A percentile compares a stretch with the other conserved stretches of the same genome.
These are phyloP conservation scores for Orthosia cruda DNA, from an alignment of 2,888 invertebrate species.

Conservation along the genomic window DNA sequence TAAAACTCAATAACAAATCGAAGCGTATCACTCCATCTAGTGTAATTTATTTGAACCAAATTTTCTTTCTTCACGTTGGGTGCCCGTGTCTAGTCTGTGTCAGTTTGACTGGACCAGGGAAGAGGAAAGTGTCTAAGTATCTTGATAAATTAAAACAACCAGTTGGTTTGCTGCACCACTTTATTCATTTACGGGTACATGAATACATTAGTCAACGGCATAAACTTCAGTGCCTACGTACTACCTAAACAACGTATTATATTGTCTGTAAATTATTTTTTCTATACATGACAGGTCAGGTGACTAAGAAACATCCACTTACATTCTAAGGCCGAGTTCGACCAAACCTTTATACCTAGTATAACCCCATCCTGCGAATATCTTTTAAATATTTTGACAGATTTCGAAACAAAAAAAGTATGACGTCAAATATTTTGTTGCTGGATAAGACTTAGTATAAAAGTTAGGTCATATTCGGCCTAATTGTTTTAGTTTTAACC, in stretches of 20 bases:
- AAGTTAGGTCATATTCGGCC: background rate
- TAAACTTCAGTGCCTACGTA: constrained; percentile 91
- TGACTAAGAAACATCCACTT: constrained; percentile 84
- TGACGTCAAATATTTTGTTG: background rate
- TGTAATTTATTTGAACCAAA: no score
- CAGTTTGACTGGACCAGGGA: no score
- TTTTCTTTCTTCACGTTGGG: no score
- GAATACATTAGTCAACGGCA: constrained; percentile 90
- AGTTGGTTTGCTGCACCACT: constrained; percentile 82
- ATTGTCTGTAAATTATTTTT: constrained; percentile 89
- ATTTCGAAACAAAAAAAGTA: background rate
- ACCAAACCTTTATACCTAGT: background rate
- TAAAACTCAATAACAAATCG: no score
- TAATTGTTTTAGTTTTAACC: constrained; percentile 64
- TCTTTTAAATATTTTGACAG: constrained; percentile 15
- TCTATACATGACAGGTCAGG: constrained; percentile 85
- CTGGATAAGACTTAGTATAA: background rate
- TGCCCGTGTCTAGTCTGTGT: no score
- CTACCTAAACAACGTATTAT: constrained; percentile 91
- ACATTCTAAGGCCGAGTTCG: constrained; percentile 49
- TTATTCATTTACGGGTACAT: constrained; percentile 88
- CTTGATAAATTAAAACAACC: constrained; percentile 32
- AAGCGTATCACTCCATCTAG: no score
- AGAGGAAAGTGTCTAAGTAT: no score
- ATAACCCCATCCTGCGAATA: background rate